A percentile compares a stretch with the other conserved stretches of the same genome.
Conservation (phyloP, 2,888 invertebrate species). For the Dastarcus helophoroides region DNA sequence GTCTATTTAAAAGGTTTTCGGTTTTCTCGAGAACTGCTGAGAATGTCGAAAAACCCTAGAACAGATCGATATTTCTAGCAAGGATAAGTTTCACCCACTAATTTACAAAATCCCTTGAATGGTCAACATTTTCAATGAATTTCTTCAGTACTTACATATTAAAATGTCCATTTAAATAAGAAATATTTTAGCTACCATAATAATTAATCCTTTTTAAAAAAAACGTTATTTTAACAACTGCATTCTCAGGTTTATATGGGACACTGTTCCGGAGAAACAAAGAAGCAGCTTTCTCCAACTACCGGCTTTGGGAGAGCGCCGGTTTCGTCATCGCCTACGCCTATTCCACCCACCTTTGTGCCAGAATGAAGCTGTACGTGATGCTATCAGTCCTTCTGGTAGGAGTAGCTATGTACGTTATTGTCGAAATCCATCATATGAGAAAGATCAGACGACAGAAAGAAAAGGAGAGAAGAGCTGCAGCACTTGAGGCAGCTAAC, state of each 20-base stretch:
- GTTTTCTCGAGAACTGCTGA: no score
- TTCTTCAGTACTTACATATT: no score
- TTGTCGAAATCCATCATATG: slow-evolving; percentile 73
- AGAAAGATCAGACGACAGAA: slow-evolving; percentile 68
- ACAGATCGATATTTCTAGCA: no score
- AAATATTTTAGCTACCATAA: no score
- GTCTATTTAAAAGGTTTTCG: no score
- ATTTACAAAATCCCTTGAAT: no score
- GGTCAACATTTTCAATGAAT: no score
- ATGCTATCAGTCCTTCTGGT: slow-evolving; percentile 63
- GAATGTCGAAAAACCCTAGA: no score
- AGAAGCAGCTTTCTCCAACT: slow-evolving; percentile 87
- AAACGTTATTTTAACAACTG: no score
- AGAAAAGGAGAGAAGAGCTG: slow-evolving; percentile 49
- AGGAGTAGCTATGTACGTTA: slow-evolving; percentile 65
- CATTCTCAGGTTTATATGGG: slow-evolving; percentile 65
- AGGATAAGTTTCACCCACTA: no score
- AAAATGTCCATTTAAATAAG: no score
- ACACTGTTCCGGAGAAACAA: slow-evolving; percentile 78
- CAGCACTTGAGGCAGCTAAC: slow-evolving; percentile 49
- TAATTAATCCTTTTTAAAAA: no score
- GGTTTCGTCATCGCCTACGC: slow-evolving; percentile 86
- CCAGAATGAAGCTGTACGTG: slow-evolving; percentile 75
- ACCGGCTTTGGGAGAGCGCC: slow-evolving; percentile 78
- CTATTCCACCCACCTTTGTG: slow-evolving; percentile 77